These are phyloP conservation scores for Heliconius ismenius DNA, from an alignment of 2,888 invertebrate species.

Conservation along the genomic window DNA sequence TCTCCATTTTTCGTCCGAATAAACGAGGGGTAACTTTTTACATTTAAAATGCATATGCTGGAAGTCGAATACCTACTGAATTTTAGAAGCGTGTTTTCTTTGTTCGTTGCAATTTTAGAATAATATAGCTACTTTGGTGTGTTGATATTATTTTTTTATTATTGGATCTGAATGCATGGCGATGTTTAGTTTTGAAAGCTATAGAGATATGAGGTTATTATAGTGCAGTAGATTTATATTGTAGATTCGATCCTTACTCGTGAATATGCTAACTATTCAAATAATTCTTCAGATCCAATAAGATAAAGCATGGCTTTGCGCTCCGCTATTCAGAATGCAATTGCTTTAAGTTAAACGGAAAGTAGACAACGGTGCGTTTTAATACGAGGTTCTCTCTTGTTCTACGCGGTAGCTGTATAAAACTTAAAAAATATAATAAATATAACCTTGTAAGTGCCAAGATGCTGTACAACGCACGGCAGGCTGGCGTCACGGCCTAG, in stretches of 20 bases:
- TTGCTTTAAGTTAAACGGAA: no score
- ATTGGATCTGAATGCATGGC: background rate
- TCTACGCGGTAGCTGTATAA: background rate
- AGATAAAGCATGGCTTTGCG: no score
- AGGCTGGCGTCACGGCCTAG: constrained; percentile 93
- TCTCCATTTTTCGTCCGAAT: constrained; percentile 40
- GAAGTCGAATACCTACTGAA: constrained; percentile 36
- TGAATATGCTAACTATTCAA: no score
- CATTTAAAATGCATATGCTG: constrained; percentile 40
- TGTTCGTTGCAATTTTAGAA: constrained; percentile 23
- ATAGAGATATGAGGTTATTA: no score
- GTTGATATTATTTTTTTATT: constrained; percentile 6
- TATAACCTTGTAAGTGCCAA: constrained; percentile 92
- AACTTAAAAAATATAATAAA: background rate
- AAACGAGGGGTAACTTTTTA: constrained; percentile 35
- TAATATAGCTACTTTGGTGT: constrained; percentile 15
- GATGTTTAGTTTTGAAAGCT: background rate
- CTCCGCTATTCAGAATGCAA: no score
- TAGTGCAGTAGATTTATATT: no score
- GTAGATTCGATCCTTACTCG: no score
- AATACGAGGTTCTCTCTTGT: no score
- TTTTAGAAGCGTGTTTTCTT: constrained; percentile 38
- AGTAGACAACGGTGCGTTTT: no score
- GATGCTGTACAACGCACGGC: constrained; percentile 94
- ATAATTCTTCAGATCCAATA: no score